Percentiles rank a stretch among this genome's conserved stretches.
Conservation (phyloP, 2,797 vertebrate species). For the Gobionotothen gibberifrons region DNA sequence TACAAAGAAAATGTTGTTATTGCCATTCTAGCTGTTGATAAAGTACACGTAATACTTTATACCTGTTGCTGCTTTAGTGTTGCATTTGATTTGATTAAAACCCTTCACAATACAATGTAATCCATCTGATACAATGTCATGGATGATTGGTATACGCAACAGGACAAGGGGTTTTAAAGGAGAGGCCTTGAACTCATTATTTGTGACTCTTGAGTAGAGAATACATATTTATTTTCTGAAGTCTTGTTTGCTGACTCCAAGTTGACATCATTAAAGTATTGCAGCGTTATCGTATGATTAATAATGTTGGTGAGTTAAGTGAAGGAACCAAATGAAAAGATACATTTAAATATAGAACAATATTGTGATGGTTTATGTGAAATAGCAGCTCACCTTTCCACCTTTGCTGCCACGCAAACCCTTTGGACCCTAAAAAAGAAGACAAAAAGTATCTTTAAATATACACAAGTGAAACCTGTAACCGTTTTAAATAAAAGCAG, state of each 20-base stretch:
- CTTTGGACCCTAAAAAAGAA: constrained; percentile 83
- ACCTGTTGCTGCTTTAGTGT: background rate
- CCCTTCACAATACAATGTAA: constrained; percentile 4
- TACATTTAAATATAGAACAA: background rate
- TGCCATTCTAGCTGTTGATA: constrained; percentile 8
- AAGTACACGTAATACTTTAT: background rate
- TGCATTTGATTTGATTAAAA: background rate
- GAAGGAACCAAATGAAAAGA: no score
- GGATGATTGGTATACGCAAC: background rate
- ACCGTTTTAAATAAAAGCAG: background rate
- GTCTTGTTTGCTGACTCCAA: no score
- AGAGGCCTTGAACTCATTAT: no score
- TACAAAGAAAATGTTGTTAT: constrained; percentile 58
- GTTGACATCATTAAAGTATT: no score
- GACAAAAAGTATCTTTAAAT: background rate
- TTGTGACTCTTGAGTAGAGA: no score
- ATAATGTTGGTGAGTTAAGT: no score
- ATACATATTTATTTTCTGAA: no score
- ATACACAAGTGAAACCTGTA: background rate
- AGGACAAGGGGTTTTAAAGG: constrained; percentile 3
- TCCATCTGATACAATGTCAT: constrained; percentile 5
- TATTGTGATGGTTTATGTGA: background rate
- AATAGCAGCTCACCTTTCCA: constrained; percentile 82
- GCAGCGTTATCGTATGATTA: no score
- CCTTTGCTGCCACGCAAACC: constrained; percentile 87